phyloP scores from a whole-genome alignment of 30 jellyfish, hydroid and myxozoan species.

The Cassiopea xamachana region DNA sequence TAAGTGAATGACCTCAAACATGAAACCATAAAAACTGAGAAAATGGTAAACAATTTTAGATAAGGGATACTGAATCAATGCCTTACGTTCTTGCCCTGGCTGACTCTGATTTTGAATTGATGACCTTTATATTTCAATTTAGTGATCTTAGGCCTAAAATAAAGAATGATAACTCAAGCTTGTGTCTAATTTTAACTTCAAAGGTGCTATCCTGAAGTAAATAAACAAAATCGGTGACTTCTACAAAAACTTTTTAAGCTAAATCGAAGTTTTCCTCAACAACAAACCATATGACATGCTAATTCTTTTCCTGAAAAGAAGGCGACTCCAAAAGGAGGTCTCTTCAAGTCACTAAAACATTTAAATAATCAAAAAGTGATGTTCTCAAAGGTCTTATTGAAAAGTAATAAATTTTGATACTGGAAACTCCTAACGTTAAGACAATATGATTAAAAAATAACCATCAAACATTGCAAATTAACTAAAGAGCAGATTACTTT shows the following conservation, averaged over 20 bases:
- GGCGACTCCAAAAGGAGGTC: too few relatives aligned
- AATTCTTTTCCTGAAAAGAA: not conserved
- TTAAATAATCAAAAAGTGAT: too few relatives aligned
- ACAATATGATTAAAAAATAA: too few relatives aligned
- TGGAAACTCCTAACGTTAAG: too few relatives aligned
- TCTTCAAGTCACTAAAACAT: too few relatives aligned
- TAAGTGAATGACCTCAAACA: not conserved
- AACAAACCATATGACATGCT: not conserved
- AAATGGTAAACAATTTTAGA: not conserved
- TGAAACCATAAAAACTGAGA: not conserved
- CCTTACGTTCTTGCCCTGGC: constrained; percentile 96
- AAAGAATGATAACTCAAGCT: not conserved
- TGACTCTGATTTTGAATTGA: constrained; percentile 88
- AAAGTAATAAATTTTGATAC: too few relatives aligned
- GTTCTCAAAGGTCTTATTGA: too few relatives aligned
- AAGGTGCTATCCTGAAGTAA: too few relatives aligned
- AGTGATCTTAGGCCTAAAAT: constrained; percentile 97
- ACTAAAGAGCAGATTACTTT: too few relatives aligned
- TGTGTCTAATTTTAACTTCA: too few relatives aligned
- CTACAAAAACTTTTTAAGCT: not conserved
- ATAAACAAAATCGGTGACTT: not conserved
- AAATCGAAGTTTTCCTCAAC: too few relatives aligned
- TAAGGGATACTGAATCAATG: not conserved
- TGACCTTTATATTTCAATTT: constrained; percentile 90
- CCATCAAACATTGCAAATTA: too few relatives aligned